Evolutionary conservation across 2,113 vertebrate species (phyloP), one percentile per base, ranked within the genome.

Genomic region (Galeopterus variegatus): DNA sequence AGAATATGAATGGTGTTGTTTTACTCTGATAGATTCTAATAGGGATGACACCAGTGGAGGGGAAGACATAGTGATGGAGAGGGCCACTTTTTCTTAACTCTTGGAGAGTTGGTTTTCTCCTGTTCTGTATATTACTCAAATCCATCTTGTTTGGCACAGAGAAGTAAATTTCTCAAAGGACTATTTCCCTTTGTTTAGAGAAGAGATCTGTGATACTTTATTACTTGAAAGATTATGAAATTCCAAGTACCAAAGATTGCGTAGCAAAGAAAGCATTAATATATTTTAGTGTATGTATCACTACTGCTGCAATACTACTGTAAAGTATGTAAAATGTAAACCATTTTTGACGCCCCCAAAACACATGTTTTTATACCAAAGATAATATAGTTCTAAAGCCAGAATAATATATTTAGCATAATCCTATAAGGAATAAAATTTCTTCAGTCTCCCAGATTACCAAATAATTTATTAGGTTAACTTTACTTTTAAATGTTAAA

Each of bases 401-500:
- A 89, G 52, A 92, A 90, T 77, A 81, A 64, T 60, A 45, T 62
- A 64, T 21, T 96, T 77, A 93, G 52, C 23, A 52, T 79, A 93
- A 64, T 52, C 26, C 33, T 86, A 8, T 60, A 64, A 88, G 31
- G 15, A 88, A 90, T 76, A 17, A 77, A 89, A 81, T 90, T 83
- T 95, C 36, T 88, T 87, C n/a, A 95, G 60, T 54, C 21, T 89
- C 24, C 67, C 50, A 87, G 41, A 54, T 14, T 12, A 95, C 56
- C 56, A 92, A 91, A 76, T 24, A 84, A 87, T 62, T 56, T 67
- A 89, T 69, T 67, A 56, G 10, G 3, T 90, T 84, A 96, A 83
- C 45, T 90, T 96, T 95, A 95, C 26, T 17, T 73, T 87, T 75
- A 58, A 77, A 89, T 75, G 58, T 86, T 36, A 93, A 76, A 94